Evolutionary conservation across 2,888 invertebrate genomes (phyloP).

Genomic region (Drosophila limbata): DNA sequence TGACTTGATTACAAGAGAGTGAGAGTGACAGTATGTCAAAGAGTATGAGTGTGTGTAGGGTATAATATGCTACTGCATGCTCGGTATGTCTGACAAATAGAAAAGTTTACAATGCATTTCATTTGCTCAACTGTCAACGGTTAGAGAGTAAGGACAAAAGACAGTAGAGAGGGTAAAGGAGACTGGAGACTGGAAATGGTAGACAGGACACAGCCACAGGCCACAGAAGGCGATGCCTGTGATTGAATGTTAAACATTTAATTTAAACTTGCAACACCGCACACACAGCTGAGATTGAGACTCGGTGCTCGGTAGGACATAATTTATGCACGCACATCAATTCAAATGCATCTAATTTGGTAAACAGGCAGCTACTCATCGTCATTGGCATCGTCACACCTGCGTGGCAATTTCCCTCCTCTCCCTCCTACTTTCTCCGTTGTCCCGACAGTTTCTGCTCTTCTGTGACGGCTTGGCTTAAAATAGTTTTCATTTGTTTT

Average conservation of each 20-base stretch:
- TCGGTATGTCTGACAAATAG: conserved; percentile 61
- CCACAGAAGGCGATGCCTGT: conserved; percentile 56
- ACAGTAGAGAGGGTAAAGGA: neutral
- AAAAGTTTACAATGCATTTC: conserved; percentile 77
- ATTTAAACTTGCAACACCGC: conserved; percentile 72
- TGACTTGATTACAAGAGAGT: conserved; percentile 74
- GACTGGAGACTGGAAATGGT: conserved; percentile 13
- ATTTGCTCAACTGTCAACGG: conserved; percentile 63
- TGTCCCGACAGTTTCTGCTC: conserved; percentile 25
- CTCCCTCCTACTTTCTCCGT: neutral
- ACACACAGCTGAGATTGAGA: conserved; percentile 44
- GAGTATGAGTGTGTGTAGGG: conserved; percentile 16
- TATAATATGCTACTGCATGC: conserved; percentile 27
- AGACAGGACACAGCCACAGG: conserved; percentile 22
- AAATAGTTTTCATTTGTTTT: conserved; percentile 80
- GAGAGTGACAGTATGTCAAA: conserved; percentile 33
- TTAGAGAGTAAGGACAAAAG: conserved; percentile 15
- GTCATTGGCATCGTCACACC: conserved; percentile 63
- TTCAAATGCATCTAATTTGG: conserved; percentile 80
- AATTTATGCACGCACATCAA: conserved; percentile 80
- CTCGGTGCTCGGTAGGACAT: conserved; percentile 49
- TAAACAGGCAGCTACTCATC: conserved; percentile 65
- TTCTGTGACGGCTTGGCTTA: conserved; percentile 51
- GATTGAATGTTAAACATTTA: conserved; percentile 79
- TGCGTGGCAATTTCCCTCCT: conserved; percentile 48